Conservation (phyloP, 2,888 invertebrate genomes). For the Urechis unicinctus region DNA sequence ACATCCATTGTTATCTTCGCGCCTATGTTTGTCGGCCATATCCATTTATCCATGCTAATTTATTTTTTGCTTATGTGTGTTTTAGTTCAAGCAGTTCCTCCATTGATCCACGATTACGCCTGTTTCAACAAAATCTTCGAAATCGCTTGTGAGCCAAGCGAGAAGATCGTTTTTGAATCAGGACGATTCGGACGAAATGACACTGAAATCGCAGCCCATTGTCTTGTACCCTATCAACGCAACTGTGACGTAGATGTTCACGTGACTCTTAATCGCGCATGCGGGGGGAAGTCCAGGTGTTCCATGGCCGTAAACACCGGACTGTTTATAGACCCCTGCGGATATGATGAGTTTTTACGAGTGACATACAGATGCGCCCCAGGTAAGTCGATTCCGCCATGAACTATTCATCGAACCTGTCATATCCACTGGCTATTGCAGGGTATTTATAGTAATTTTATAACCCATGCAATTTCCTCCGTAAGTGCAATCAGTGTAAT, state of each 20-base stretch:
- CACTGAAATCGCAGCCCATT: conserved; percentile 16
- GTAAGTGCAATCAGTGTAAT: too few relatives aligned
- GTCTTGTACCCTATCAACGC: conserved; percentile 15
- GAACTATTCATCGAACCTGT: neutral
- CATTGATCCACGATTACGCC: too few relatives aligned
- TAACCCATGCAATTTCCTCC: too few relatives aligned
- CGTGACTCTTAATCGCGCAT: conserved; percentile 18
- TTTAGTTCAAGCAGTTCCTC: too few relatives aligned
- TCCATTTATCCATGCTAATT: too few relatives aligned
- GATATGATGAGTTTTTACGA: conserved; percentile 22
- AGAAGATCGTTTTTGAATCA: neutral
- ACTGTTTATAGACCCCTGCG: conserved; percentile 22
- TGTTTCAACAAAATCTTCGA: neutral
- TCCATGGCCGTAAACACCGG: conserved; percentile 18
- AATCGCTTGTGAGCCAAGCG: neutral
- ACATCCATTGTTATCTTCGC: too few relatives aligned
- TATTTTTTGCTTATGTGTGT: too few relatives aligned
- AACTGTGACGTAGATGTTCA: conserved; percentile 23
- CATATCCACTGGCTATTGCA: too few relatives aligned
- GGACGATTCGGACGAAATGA: conserved; percentile 20
- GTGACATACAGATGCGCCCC: conserved; percentile 21
- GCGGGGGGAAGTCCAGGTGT: conserved; percentile 18
- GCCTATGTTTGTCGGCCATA: too few relatives aligned
- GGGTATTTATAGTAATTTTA: too few relatives aligned
- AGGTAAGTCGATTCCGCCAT: conserved; percentile 9